Evolutionary conservation across 2,797 vertebrate species (phyloP).

Genomic region (Coilia nasus): DNA sequence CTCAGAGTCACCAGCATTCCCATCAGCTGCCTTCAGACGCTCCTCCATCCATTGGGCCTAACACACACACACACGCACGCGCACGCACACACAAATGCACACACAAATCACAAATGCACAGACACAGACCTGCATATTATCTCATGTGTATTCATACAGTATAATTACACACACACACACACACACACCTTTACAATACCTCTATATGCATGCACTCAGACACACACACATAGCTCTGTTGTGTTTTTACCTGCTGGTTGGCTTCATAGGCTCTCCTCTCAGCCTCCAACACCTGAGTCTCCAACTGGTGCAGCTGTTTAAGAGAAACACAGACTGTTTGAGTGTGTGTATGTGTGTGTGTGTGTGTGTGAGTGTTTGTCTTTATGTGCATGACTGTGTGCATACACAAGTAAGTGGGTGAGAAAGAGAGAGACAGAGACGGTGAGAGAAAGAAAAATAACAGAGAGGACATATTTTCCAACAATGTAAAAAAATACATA

Average conservation of each 20-base stretch:
- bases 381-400: background rate
- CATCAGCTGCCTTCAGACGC: constrained; percentile 87
- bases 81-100: background rate
- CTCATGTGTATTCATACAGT: background rate
- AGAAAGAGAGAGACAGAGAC: background rate
- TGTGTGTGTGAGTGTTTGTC: constrained; percentile 38
- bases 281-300: constrained; percentile 90
- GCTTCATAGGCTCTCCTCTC: constrained; percentile 89
- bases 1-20: constrained; percentile 88
- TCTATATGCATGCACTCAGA: constrained; percentile 22
- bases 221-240: background rate
- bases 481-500: background rate
- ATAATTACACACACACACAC: background rate
- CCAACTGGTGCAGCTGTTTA: constrained; percentile 91
- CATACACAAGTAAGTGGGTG: too few relatives aligned
- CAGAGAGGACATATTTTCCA: background rate
- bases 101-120: too few relatives aligned
- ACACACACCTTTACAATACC: background rate
- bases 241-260: constrained; percentile 85
- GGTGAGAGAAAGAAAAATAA: background rate
- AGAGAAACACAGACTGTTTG: constrained; percentile 28
- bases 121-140: background rate
- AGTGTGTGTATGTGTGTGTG: background rate
- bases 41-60: constrained; percentile 98
- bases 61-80: constrained; percentile 28